Percentiles rank a stretch among this genome's conserved stretches.
These are phyloP conservation scores for Asarcornis scutulata DNA, from an alignment of 2,113 vertebrate species.

Conservation along the genomic window DNA sequence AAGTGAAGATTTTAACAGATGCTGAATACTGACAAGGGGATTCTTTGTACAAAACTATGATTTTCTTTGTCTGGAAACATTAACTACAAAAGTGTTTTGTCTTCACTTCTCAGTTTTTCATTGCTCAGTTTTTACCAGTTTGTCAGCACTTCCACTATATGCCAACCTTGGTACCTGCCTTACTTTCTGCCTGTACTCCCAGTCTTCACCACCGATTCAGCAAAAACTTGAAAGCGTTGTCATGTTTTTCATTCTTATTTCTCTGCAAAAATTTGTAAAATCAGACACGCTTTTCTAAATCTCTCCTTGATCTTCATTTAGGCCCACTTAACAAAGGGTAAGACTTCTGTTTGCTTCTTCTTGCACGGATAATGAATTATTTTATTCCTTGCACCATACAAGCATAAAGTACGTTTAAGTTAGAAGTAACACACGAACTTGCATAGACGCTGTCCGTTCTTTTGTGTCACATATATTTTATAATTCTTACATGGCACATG, in stretches of 20 bases:
- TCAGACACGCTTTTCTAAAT: not conserved
- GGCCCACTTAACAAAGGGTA: not conserved
- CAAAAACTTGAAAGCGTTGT: not conserved
- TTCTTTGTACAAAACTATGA: not conserved
- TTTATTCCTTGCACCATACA: not conserved
- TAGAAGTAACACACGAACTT: not conserved
- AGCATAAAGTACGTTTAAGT: fast-evolving
- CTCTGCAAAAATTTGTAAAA: not conserved
- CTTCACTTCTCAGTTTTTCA: not conserved
- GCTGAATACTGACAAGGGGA: not conserved
- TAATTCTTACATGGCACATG: not conserved
- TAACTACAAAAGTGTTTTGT: not conserved
- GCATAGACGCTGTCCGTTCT: not conserved
- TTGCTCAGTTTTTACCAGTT: not conserved
- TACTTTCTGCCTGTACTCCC: not conserved
- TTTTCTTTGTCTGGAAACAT: not conserved
- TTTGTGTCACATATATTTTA: not conserved
- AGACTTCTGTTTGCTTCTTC: not conserved
- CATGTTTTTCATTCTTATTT: not conserved
- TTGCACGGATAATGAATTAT: not conserved
- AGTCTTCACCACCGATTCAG: not conserved
- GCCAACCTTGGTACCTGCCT: not conserved
- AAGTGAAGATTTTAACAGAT: slow-evolving; percentile 50
- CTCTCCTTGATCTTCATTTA: not conserved
- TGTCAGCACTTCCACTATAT: not conserved